phyloP scores from a whole-genome alignment of 2,797 vertebrate species.

The Siniperca obscura region DNA sequence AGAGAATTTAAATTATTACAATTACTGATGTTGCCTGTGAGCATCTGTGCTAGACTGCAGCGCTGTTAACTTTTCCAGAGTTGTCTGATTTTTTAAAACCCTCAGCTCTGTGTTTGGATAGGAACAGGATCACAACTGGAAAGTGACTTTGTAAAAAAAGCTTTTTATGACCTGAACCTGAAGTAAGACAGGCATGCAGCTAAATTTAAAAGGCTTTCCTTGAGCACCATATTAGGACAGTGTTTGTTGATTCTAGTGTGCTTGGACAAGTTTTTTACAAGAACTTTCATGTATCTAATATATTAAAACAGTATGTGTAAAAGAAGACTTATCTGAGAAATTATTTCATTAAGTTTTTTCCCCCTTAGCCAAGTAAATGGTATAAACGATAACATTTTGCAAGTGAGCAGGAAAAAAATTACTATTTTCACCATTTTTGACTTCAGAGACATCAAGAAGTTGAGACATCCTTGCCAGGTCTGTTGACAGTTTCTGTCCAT shows the following conservation, averaged over 20 bases:
- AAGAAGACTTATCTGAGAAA: conserved; percentile 6
- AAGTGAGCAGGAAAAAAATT: not conserved
- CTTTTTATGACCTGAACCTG: conserved; percentile 63
- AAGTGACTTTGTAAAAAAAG: conserved; percentile 53
- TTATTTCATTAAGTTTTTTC: not conserved
- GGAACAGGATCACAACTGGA: conserved; percentile 72
- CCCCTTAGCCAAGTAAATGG: not conserved
- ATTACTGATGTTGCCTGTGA: conserved; percentile 45
- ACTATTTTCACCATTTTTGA: not conserved
- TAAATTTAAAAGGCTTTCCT: conserved; percentile 55
- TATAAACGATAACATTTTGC: not conserved
- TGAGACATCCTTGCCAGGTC: conserved; percentile 27
- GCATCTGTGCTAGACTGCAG: conserved; percentile 51
- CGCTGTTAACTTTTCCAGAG: conserved; percentile 67
- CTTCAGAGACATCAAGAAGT: conserved; percentile 4
- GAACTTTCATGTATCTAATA: conserved; percentile 22
- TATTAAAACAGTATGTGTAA: conserved; percentile 23
- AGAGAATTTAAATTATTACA: conserved; percentile 52
- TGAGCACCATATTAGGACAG: conserved; percentile 29
- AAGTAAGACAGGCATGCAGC: conserved; percentile 58
- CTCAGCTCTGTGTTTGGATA: conserved; percentile 72
- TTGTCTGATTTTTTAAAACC: conserved; percentile 56
- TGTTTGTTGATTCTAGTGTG: conserved; percentile 23
- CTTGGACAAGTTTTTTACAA: not conserved
- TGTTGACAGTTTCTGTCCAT: conserved; percentile 53